Evolutionary conservation across 2,797 vertebrate species (phyloP), one percentile per base, ranked within the genome.

Genomic region (Cyprinella venusta): DNA sequence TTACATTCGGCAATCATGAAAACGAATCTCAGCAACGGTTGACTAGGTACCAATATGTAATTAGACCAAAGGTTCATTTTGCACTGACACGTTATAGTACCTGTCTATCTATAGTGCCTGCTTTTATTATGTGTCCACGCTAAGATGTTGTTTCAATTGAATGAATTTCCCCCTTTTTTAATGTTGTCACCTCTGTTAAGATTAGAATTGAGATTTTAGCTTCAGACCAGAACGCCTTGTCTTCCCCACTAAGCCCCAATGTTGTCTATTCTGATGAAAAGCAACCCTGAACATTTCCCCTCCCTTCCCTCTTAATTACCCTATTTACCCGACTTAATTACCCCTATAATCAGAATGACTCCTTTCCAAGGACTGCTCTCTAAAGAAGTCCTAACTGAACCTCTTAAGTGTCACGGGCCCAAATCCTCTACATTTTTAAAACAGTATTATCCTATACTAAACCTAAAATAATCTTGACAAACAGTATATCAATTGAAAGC

Each of bases 141-240:
- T 74, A 81, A 63, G 40, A 75, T 40, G 9, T 30, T 12, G 7
- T 65, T 64, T 8, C 21, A 75, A 3, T 65, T 81, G 30, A 74
- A 65, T 81, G 68, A 68, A 54, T 79, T 48, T 64, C 1, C 26
- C 40, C 63, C 12, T 26, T 56, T 56, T 13, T 85, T 88, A 85
- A 84, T 91, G 48, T 91, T 84, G 86, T 50, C 42, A 9, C 24
- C 76, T 89, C 63, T 88, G 38, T 89, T 65, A 79, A 83, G 85
- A 86, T 86, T 85, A 88, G 65, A 89, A 71, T 86, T 82, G 61
- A 89, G 90, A 77, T 85, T 89, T 87, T 72, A 88, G 89, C 18
- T n/a, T 1, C 85, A 86, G 84, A 86, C 88, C 78, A 87, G 81
- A 84, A 78, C 67, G 64, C 26, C 56, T 78, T 78, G 56, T 79